Evolutionary conservation across 2,113 vertebrate species (phyloP), one percentile per base, ranked within the genome.

Genomic region (Erythrocercus mccallii): DNA sequence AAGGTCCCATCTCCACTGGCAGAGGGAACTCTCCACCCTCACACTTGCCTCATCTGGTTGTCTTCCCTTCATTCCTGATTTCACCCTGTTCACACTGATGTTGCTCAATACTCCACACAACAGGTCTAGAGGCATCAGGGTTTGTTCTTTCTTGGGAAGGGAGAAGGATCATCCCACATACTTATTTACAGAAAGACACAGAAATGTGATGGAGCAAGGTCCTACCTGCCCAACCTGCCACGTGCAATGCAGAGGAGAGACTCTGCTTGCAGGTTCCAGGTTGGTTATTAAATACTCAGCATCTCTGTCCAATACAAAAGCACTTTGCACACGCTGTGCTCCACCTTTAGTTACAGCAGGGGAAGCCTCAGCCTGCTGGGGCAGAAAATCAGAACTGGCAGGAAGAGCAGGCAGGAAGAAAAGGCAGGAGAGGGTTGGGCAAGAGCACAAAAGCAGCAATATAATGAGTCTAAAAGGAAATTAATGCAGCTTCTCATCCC

Each of bases 381-480:
- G 62, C 50, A 90, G 76, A 94, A 86, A 94, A 91, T 38, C 76
- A 66, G 57, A 84, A 13, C 37, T 27, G 45, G 54, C 45, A 92
- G 70, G 50, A 81, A 62, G 51, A 58, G 23, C 33, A 86, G 33
- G 40, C 45, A 92, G 71, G 45, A 81, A 70, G 56, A 58, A 61
- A 61, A 77, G 51, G 37, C 73, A 92, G 50, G 19, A 80, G 76
- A 80, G 13, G 31, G 25, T 3, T 68, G 84, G 53, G 48, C 38
- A 79, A 40, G 71, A 53, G 47, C 71, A 79, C 61, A 44, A 82
- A 56, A 62, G 53, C 53, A 82, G 35, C 56, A 58, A 10, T 3
- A 9, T 5, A 18, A 4, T 4, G 19, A 50, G 56, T 15, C 11
- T 33, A 6, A 62, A 81, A 45, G 5, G 21, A 70, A 92, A 77